Conservation (phyloP, 2,888 invertebrate genomes). For the Athalia cordata region DNA sequence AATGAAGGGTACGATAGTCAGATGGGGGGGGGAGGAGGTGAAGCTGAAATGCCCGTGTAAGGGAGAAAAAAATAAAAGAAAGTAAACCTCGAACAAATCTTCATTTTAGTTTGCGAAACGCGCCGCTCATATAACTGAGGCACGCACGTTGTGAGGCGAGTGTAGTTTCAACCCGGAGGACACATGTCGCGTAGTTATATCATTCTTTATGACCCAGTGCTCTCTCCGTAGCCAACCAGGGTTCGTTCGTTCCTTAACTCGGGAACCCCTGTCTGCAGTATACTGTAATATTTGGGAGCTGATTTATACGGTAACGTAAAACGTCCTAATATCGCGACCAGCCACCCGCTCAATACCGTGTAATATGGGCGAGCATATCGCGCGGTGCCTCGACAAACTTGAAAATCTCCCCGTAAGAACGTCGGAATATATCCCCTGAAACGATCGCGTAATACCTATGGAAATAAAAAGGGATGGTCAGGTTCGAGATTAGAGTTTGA, state of each 20-base stretch:
- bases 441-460: not conserved
- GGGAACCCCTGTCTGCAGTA: constrained; percentile 38
- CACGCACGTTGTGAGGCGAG: constrained; percentile 47
- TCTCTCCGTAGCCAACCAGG: constrained; percentile 40
- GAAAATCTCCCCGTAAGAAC: not conserved
- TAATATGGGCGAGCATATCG: not conserved
- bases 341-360: constrained; percentile 35
- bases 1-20: not conserved
- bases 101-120: constrained; percentile 60
- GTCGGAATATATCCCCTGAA: too few species aligned
- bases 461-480: not conserved
- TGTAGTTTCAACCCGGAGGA: constrained; percentile 64
- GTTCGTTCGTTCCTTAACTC: constrained; percentile 27
- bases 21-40: not conserved
- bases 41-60: not conserved
- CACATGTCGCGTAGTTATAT: constrained; percentile 73
- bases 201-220: constrained; percentile 69
- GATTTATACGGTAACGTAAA: constrained; percentile 70
- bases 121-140: constrained; percentile 47
- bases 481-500: too few species aligned
- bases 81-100: constrained; percentile 63
- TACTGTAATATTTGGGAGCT: constrained; percentile 67
- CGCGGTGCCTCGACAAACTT: constrained; percentile 6
- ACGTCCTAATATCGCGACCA: constrained; percentile 42
- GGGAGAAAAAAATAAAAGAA: not conserved